Evolutionary conservation across 2,888 invertebrate genomes (phyloP), one percentile per base, ranked within the genome.

Genomic region (Notocelia uddmanniana): DNA sequence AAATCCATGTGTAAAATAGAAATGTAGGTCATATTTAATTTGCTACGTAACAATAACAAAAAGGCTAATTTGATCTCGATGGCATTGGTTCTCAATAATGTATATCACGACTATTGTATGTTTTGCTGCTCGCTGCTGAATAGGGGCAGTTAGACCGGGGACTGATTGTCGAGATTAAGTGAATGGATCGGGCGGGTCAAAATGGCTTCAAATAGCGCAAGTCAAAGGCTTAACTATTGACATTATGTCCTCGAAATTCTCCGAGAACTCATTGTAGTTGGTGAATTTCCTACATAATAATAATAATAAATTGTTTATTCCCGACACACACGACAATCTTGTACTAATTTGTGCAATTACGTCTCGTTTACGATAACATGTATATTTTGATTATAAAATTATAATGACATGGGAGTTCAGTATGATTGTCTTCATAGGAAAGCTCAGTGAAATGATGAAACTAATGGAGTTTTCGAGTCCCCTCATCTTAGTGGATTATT

Each of bases 121-220:
- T 84, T 88, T 85, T 85, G 85, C 82, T 83, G 84, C 80, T 78
- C 81, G 78, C 85, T 84, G 86, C 81, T 80, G 82, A 83, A 83
- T 77, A 78, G 79, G 76, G 77, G 78, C 79, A 80, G 85, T 82
- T 79, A 82, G 78, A 67, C 78, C 80, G 77, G 81, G 79, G 79
- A 81, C 81, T 79, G 81, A 84, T 84, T 76, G 68, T 70, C 50
- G 73, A 79, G 82, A 84, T 85, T 74, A 85, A 85, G 82, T 81
- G 83, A 86, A 82, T 76, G 83, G 80, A 76, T 55, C 74, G 74
- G 74, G 71, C 73, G 69, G 63, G 69, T 68, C 58, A 34, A 52
- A 72, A 62, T 34, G 37, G 18, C 19, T 58, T 37, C 31, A 26
- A 59, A 64, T 41, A 59, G 72, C 62, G 23, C 68, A 62, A 72